Evolutionary conservation across 2,113 vertebrate genomes (phyloP).

Genomic region (Thomomys bottae): DNA sequence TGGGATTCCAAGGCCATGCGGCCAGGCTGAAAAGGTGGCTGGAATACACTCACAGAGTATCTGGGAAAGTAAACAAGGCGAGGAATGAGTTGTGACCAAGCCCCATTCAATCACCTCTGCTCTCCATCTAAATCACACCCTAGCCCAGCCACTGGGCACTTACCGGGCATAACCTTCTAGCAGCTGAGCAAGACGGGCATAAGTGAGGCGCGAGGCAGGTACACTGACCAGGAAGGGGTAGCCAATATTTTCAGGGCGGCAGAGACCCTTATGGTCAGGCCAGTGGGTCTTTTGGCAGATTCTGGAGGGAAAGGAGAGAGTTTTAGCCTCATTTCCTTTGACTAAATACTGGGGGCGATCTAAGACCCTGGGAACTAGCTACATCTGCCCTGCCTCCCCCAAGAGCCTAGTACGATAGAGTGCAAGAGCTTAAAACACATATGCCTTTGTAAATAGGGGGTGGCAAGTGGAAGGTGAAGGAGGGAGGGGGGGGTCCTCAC

Average conservation of each 20-base stretch:
- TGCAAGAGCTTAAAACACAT: not conserved
- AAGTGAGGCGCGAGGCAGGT: constrained; percentile 94
- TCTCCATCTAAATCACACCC: no score
- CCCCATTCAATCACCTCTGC: not conserved
- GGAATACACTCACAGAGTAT: constrained; percentile 98
- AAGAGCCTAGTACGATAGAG: not conserved
- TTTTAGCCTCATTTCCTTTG: not conserved
- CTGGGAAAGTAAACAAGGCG: constrained; percentile 65
- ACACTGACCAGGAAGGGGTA: constrained; percentile 96
- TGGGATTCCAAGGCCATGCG: constrained; percentile 91
- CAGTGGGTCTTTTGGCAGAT: constrained; percentile 96
- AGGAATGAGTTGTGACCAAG: constrained; percentile 1
- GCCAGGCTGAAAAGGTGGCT: constrained; percentile 95
- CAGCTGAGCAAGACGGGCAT: constrained; percentile 92
- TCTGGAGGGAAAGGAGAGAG: constrained; percentile 78
- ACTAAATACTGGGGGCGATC: not conserved
- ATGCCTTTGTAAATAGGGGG: not conserved
- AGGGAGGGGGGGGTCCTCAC: constrained; percentile 85
- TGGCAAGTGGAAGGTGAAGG: not conserved
- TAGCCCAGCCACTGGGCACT: constrained; percentile 7
- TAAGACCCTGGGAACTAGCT: not conserved
- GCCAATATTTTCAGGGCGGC: constrained; percentile 95
- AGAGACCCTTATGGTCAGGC: constrained; percentile 93
- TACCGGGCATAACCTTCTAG: constrained; percentile 97
- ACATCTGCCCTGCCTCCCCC: not conserved